Evolutionary conservation across 92 coral and sea anemone species (phyloP), one percentile per base, ranked within the genome.

Genomic region (Pocillopora meandrina): DNA sequence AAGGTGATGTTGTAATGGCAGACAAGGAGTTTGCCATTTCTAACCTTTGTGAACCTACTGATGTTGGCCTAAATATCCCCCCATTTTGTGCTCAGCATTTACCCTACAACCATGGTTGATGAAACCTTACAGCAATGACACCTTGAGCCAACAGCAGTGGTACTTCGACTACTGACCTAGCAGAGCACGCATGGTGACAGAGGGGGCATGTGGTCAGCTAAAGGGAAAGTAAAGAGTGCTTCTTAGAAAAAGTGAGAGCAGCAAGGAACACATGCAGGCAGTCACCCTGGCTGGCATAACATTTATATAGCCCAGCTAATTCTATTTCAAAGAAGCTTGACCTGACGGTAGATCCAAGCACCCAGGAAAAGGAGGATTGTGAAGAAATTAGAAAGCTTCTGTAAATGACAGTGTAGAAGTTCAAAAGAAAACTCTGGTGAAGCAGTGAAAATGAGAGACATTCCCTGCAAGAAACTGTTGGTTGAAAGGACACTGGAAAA

Each of bases 201-300:
- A 82, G 23, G 23, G 83, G 17, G 82, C 87, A 1, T 56, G 56
- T 74, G 87, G 92, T 5, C 92, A 89, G 78, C 78, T 89, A 62
- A 89, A 89, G 81, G 87, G 90, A 31, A 80, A 84, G 76, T 89
- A 90, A 90, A 73, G 92, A 35, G 86, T 86, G 15, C 77, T 85
- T 36, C 61, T 89, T 36, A 74, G 90, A 56, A 86, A 80, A 70
- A 78, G 82, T 70, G 92, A 89, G 58, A 72, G 92, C 86, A 85
- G 57, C 67, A 74, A 66, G 62, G 87, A 80, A 12, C 64, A 72
- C 16, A 87, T 89, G 31, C 20, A 19, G 68, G 20, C 74, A 56
- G 64, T 76, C 47, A 89, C 90, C 35, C 87, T 89, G 20, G 90
- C 90, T 18, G 85, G 90, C 77, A 89, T 89, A 89, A 86, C 75